Evolutionary conservation across 1,140 invertebrate species (phyloP).

Genomic region (Papilio dardanus): DNA sequence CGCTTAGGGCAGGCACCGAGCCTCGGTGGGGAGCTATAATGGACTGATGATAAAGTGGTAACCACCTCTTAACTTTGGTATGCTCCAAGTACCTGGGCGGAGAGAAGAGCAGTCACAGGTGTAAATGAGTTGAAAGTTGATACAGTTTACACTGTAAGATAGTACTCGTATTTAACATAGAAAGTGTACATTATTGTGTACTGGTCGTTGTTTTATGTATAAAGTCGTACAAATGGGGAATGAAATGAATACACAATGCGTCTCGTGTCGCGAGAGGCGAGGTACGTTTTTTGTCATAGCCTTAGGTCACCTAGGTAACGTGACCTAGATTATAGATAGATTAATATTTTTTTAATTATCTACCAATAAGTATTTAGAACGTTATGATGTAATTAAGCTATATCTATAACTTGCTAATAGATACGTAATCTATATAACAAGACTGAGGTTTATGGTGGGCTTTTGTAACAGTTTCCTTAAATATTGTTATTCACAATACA

Average conservation of each 20-base stretch:
- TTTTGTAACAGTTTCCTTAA: too few relatives aligned
- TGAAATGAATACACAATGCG: background rate
- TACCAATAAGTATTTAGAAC: background rate
- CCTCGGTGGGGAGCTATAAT: too few relatives aligned
- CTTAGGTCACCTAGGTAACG: background rate
- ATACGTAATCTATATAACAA: too few relatives aligned
- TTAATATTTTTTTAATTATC: background rate
- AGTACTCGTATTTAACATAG: background rate
- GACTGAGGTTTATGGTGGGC: too few relatives aligned
- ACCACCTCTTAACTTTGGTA: too few relatives aligned
- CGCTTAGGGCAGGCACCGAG: too few relatives aligned
- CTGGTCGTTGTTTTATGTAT: constrained; percentile 3
- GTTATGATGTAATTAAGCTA: background rate
- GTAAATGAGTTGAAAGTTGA: background rate
- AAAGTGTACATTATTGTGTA: background rate
- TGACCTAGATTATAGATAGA: background rate
- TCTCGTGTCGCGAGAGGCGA: background rate
- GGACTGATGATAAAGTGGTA: too few relatives aligned
- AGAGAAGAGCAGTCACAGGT: too few relatives aligned
- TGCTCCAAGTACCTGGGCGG: too few relatives aligned
- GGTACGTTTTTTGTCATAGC: background rate
- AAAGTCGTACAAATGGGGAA: background rate
- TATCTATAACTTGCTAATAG: background rate
- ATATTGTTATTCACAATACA: too few relatives aligned
- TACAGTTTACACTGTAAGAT: background rate